Conservation (phyloP, 2,113 vertebrate genomes). For the Ibidorhyncha struthersii region DNA sequence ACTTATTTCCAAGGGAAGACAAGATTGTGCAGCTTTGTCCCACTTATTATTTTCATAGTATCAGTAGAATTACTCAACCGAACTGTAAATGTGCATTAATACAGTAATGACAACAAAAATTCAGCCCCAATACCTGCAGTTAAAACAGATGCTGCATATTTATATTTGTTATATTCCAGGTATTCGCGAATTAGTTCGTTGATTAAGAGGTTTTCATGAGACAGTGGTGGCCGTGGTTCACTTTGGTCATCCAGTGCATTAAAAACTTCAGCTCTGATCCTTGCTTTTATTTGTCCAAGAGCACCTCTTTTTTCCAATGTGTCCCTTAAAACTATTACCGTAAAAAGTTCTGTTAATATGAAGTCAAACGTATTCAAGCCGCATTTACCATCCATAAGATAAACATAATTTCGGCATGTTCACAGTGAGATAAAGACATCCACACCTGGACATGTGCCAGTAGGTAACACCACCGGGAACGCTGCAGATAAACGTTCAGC, state of each 20-base stretch:
- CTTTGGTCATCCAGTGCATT: slow-evolving; percentile 85
- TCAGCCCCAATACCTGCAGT: slow-evolving; percentile 80
- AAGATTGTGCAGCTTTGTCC: background rate
- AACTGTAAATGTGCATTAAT: background rate
- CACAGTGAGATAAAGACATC: background rate
- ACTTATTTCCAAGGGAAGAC: background rate
- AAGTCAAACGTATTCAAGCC: fast-evolving
- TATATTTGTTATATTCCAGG: slow-evolving; percentile 93
- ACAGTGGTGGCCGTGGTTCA: slow-evolving; percentile 80
- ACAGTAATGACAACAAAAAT: background rate
- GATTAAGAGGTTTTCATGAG: slow-evolving; percentile 90
- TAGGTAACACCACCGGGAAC: fast-evolving
- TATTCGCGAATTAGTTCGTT: slow-evolving; percentile 96
- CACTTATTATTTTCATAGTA: fast-evolving
- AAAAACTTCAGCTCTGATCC: slow-evolving; percentile 93
- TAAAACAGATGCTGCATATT: slow-evolving; percentile 85
- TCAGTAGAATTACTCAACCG: background rate
- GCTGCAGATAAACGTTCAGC: fast-evolving
- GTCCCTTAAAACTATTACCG: slow-evolving; percentile 85
- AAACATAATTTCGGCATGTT: fast-evolving
- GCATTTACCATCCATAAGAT: background rate
- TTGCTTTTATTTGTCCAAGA: slow-evolving; percentile 86
- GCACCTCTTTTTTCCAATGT: slow-evolving; percentile 89
- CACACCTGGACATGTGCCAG: fast-evolving
- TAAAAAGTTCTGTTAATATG: background rate